These are phyloP conservation scores for Platysteira castanea DNA, from an alignment of 2,113 vertebrate genomes.

Conservation along the genomic window DNA sequence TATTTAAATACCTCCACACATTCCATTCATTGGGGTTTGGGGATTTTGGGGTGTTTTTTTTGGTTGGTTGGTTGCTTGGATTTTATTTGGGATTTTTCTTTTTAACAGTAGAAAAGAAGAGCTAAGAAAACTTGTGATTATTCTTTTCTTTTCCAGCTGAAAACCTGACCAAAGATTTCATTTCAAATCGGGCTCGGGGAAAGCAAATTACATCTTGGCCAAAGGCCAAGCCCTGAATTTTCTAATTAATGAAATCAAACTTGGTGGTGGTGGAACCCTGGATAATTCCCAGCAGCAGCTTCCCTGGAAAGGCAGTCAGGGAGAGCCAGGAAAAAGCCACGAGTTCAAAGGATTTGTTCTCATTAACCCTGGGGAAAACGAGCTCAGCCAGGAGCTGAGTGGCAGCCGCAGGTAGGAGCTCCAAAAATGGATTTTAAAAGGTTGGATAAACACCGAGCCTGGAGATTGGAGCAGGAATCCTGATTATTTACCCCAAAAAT, in stretches of 20 bases:
- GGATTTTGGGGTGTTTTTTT: neutral
- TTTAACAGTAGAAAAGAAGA: neutral
- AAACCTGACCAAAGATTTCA: neutral
- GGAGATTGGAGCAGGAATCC: neutral
- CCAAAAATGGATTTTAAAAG: neutral
- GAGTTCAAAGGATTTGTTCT: constrained; percentile 27
- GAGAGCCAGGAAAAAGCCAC: neutral
- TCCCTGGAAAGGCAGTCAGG: neutral
- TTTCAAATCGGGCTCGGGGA: neutral
- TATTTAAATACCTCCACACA: neutral
- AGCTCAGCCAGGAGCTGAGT: neutral
- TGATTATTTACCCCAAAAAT: neutral
- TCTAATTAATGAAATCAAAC: constrained; percentile 46
- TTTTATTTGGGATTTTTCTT: neutral
- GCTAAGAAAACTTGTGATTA: neutral
- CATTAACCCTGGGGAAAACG: constrained; percentile 27
- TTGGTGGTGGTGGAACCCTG: neutral
- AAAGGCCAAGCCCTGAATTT: constrained; percentile 36
- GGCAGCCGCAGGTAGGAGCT: neutral
- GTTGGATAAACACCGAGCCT: neutral
- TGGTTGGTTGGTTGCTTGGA: neutral
- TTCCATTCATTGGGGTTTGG: neutral
- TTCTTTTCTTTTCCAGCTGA: neutral
- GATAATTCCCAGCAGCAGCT: constrained; percentile 14
- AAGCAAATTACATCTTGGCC: constrained; percentile 16